phyloP scores from a whole-genome alignment of 2,797 vertebrate species.

The Merluccius polli region DNA sequence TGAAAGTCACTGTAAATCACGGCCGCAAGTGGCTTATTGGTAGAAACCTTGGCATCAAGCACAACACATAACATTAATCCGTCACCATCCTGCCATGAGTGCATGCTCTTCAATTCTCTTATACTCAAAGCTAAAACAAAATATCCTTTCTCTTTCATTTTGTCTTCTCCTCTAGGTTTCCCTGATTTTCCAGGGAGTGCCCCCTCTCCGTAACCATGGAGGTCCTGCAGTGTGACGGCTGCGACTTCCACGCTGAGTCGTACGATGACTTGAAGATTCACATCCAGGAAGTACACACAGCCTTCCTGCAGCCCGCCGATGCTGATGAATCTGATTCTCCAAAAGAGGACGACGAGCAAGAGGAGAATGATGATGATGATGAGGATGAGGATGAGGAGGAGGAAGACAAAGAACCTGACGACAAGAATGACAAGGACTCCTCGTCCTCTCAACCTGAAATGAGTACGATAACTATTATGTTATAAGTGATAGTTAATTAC shows the following conservation, averaged over 20 bases:
- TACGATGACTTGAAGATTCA: constrained; percentile 95
- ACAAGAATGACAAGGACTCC: constrained; percentile 60
- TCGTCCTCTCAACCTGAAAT: constrained; percentile 59
- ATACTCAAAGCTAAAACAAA: not conserved
- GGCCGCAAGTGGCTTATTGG: too few relatives aligned
- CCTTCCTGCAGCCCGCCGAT: constrained; percentile 93
- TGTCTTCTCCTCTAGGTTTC: constrained; percentile 71
- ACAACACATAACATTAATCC: constrained; percentile 16
- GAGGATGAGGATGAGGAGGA: constrained; percentile 68
- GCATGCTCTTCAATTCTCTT: not conserved
- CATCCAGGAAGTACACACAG: constrained; percentile 98
- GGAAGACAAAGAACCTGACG: constrained; percentile 47
- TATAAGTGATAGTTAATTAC: not conserved
- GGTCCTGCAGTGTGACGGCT: constrained; percentile 97
- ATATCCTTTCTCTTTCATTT: not conserved
- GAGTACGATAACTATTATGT: constrained; percentile 51
- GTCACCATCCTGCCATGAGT: not conserved
- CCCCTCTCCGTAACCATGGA: constrained; percentile 82
- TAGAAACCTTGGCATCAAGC: constrained; percentile 41
- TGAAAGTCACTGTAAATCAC: too few relatives aligned
- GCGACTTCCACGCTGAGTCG: constrained; percentile 95
- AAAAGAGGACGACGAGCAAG: constrained; percentile 83
- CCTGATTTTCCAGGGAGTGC: constrained; percentile 87
- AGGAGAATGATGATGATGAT: constrained; percentile 76
- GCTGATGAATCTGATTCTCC: constrained; percentile 86